A percentile compares a stretch with the other conserved stretches of the same genome.
Conservation (phyloP, 2,888 invertebrate species). For the Xylocampa areola region DNA sequence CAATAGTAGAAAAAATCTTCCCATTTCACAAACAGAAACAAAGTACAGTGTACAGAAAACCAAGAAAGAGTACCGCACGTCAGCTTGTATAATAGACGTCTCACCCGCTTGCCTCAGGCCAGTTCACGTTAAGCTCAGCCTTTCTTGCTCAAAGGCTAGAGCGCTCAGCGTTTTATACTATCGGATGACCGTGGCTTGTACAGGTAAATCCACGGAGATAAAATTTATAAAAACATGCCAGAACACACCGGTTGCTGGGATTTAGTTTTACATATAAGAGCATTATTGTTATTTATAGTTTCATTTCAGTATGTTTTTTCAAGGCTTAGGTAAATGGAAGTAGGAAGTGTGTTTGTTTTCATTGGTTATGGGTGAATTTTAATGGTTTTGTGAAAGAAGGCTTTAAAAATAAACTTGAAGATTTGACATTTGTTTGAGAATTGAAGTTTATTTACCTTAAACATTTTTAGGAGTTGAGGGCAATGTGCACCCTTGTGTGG, state of each 20-base stretch:
- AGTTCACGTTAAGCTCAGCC: slow-evolving; percentile 42
- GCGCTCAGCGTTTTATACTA: slow-evolving; percentile 48
- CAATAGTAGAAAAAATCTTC: too few species aligned
- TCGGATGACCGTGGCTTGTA: slow-evolving; percentile 51
- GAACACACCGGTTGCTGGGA: slow-evolving; percentile 2
- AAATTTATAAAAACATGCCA: slow-evolving; percentile 42
- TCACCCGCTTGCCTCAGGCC: slow-evolving; percentile 40
- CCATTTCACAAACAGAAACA: too few species aligned
- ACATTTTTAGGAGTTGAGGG: too few species aligned
- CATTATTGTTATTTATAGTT: slow-evolving; percentile 3
- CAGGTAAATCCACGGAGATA: slow-evolving; percentile 48
- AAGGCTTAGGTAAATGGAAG: neutral
- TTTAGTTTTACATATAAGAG: slow-evolving; percentile 5
- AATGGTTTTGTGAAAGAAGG: too few species aligned
- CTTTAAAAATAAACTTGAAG: too few species aligned
- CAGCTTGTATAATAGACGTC: slow-evolving; percentile 41
- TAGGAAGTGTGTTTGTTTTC: neutral
- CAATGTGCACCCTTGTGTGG: too few species aligned
- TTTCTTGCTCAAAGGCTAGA: slow-evolving; percentile 48
- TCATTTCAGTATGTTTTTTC: neutral
- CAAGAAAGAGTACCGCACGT: slow-evolving; percentile 19
- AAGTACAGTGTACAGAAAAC: slow-evolving; percentile 10
- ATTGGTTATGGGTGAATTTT: neutral
- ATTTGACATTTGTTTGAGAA: too few species aligned
- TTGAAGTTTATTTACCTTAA: too few species aligned